These are phyloP conservation scores for Lacanobia oleracea DNA, from an alignment of 2,888 invertebrate species.

Conservation along the genomic window DNA sequence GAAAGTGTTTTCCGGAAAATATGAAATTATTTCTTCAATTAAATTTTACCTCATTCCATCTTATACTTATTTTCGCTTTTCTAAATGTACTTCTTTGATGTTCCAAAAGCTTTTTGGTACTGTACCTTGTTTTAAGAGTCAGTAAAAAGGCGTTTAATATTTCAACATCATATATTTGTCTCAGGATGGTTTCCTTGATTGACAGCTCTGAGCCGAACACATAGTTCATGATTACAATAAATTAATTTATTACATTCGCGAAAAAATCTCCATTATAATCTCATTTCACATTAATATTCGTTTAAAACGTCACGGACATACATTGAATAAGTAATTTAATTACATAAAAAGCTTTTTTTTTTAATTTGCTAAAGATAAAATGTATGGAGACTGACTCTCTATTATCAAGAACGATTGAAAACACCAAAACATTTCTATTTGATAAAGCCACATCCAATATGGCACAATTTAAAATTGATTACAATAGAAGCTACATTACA, in stretches of 20 bases:
- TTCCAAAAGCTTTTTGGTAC: background rate
- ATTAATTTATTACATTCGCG: constrained; percentile 60
- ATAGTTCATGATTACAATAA: constrained; percentile 65
- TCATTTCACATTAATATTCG: constrained; percentile 69
- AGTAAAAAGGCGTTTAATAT: constrained; percentile 47
- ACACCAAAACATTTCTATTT: constrained; percentile 53
- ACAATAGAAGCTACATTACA: constrained; percentile 62
- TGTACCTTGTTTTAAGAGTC: background rate
- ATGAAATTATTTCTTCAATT: too few species aligned
- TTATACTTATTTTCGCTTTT: too few species aligned
- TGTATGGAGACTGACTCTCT: constrained; percentile 66
- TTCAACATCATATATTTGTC: constrained; percentile 80
- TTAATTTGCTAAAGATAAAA: constrained; percentile 60
- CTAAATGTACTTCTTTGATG: too few species aligned
- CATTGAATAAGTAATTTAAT: constrained; percentile 72
- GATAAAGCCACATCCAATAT: constrained; percentile 72
- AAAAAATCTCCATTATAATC: constrained; percentile 63
- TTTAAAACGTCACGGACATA: constrained; percentile 77
- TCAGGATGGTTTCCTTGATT: constrained; percentile 70
- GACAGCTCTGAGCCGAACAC: constrained; percentile 85
- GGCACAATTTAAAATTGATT: constrained; percentile 70
- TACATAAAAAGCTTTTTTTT: constrained; percentile 71
- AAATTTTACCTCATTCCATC: background rate
- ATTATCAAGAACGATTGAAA: constrained; percentile 51
- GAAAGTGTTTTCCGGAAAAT: too few species aligned